Percentiles rank a stretch among this genome's conserved stretches.
Evolutionary conservation across 2,113 vertebrate species (phyloP).

Genomic region (Lichenostomus cassidix): DNA sequence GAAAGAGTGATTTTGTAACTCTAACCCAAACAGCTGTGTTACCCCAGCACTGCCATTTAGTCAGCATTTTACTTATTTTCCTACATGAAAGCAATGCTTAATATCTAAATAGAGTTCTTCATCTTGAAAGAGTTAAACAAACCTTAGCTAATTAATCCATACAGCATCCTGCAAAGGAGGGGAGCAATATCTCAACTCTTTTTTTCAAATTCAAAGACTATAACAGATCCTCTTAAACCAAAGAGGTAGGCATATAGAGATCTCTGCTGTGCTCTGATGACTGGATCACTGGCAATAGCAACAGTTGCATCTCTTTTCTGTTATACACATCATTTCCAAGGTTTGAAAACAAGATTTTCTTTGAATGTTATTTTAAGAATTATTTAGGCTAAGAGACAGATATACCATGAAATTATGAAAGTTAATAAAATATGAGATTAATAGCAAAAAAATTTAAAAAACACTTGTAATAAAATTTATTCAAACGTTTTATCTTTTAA

Average conservation of each 20-base stretch:
- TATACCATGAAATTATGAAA: not conserved
- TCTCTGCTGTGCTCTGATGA: not conserved
- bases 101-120: not conserved
- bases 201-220: not conserved
- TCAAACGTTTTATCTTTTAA: not conserved
- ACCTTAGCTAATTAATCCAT: not conserved
- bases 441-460: not conserved
- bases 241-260: not conserved
- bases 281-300: not conserved
- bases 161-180: not conserved
- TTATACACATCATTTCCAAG: not conserved
- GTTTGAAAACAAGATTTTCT: not conserved
- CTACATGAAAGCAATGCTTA: not conserved
- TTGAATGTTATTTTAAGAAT: not conserved
- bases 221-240: not conserved
- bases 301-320: rapidly evolving
- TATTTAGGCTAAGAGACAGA: not conserved
- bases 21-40: not conserved
- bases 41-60: not conserved
- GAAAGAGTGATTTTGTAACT: not conserved
- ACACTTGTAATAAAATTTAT: not conserved
- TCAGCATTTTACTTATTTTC: not conserved
- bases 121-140: not conserved
- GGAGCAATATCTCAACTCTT: not conserved
- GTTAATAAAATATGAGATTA: not conserved